phyloP scores from a whole-genome alignment of 2,888 invertebrate species.

The Atrina japonica region DNA sequence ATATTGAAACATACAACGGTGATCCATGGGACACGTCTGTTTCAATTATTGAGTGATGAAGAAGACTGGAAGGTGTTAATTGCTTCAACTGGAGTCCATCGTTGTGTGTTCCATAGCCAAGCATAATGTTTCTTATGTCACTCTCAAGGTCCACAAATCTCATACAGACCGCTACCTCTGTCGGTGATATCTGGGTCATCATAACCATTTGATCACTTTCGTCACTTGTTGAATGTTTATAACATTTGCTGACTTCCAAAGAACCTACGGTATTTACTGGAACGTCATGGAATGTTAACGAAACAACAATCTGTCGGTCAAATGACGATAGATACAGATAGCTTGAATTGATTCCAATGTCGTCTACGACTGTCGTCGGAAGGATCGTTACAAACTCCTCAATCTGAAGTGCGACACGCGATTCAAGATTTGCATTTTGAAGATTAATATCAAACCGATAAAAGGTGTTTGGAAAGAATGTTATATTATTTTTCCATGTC shows the following conservation, averaged over 20 bases:
- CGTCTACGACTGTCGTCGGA: background rate
- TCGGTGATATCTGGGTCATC: constrained; percentile 40
- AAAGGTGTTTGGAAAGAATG: too few relatives aligned
- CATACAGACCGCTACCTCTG: constrained; percentile 27
- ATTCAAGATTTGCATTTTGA: too few relatives aligned
- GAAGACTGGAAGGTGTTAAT: constrained; percentile 27
- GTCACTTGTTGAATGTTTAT: too few relatives aligned
- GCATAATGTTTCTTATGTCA: constrained; percentile 26
- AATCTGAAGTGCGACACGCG: too few relatives aligned
- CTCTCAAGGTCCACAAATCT: constrained; percentile 46
- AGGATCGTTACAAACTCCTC: background rate
- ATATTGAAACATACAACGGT: constrained; percentile 46
- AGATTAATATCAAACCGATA: too few relatives aligned
- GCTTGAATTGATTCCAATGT: too few relatives aligned
- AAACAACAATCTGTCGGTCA: background rate
- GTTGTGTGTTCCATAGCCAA: constrained; percentile 51
- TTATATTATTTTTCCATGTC: too few relatives aligned
- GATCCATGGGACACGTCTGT: constrained; percentile 47
- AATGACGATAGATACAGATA: background rate
- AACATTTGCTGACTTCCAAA: too few relatives aligned
- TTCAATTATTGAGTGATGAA: constrained; percentile 33
- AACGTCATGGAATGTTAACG: background rate
- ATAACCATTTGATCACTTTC: background rate
- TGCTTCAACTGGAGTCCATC: constrained; percentile 52
- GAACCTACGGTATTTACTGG: too few relatives aligned